These are phyloP conservation scores for Agrochola macilenta DNA, from an alignment of 2,888 invertebrate genomes.

Conservation along the genomic window DNA sequence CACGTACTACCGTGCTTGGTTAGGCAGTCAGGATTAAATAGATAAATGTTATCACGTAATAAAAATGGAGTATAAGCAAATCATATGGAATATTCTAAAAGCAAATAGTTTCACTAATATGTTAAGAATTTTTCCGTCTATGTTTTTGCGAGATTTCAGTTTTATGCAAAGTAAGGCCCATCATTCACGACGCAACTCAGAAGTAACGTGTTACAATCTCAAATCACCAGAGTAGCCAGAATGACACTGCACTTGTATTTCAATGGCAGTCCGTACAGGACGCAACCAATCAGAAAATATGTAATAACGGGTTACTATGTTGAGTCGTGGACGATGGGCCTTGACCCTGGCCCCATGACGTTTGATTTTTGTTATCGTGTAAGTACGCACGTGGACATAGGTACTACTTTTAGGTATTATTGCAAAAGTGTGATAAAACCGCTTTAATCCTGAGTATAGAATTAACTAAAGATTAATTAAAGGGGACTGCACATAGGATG, in stretches of 20 bases:
- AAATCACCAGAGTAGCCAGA: background rate
- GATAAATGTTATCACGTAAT: background rate
- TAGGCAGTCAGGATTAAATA: background rate
- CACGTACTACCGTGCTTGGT: background rate
- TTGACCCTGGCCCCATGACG: background rate
- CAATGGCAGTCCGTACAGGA: no score
- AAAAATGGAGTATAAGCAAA: background rate
- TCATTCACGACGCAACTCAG: background rate
- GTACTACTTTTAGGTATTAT: background rate
- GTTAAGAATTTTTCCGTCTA: background rate
- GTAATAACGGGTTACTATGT: background rate
- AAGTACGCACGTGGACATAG: constrained; percentile 5
- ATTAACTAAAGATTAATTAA: background rate
- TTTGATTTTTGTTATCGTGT: background rate
- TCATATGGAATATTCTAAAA: no score
- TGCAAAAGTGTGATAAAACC: constrained; percentile 17
- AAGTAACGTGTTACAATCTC: background rate
- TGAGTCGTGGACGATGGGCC: background rate
- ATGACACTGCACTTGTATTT: background rate
- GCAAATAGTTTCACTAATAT: background rate
- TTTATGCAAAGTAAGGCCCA: background rate
- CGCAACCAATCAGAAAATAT: no score
- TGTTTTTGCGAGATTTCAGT: background rate
- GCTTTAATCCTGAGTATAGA: constrained; percentile 1
- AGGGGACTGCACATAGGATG: background rate